These are phyloP conservation scores for Euproctis similis DNA, from an alignment of 2,888 invertebrate genomes.

Conservation along the genomic window DNA sequence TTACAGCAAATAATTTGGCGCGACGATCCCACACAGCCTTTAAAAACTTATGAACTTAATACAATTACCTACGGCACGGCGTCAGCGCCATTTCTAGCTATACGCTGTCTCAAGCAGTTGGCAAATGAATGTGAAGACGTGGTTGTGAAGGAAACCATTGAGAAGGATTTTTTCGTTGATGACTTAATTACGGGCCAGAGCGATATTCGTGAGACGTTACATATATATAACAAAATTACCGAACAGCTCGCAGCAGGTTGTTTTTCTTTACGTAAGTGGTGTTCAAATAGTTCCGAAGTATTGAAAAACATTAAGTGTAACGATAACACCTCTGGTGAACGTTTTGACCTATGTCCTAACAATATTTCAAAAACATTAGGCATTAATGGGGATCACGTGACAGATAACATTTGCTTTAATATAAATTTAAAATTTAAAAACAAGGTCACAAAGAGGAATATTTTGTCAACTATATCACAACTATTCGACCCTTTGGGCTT, in stretches of 20 bases:
- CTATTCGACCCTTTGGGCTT: slow-evolving; percentile 1
- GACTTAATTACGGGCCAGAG: not conserved
- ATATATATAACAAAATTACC: not conserved
- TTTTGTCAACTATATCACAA: not conserved
- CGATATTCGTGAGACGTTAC: not conserved
- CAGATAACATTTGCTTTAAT: not conserved
- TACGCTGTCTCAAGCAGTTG: slow-evolving; percentile 4
- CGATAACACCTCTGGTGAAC: not conserved
- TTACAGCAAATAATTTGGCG: slow-evolving; percentile 2
- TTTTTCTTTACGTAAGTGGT: slow-evolving; percentile 7
- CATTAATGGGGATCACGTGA: not conserved
- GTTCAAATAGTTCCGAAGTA: slow-evolving; percentile 2
- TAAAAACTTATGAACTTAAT: slow-evolving; percentile 1
- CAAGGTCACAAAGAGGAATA: slow-evolving; percentile 1
- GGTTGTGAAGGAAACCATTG: not conserved
- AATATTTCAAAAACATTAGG: slow-evolving; percentile 1
- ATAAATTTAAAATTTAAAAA: not conserved
- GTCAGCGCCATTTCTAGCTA: slow-evolving; percentile 2
- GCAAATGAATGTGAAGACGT: slow-evolving; percentile 1
- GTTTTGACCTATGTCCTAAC: not conserved
- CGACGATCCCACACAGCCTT: not conserved
- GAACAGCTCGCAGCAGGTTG: slow-evolving; percentile 3
- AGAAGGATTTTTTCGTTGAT: slow-evolving; percentile 3
- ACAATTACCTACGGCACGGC: slow-evolving; percentile 2
- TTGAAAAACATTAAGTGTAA: slow-evolving; percentile 1